phyloP scores from a whole-genome alignment of 2,888 invertebrate genomes.

The Galeopsomyia nigrocyanea region DNA sequence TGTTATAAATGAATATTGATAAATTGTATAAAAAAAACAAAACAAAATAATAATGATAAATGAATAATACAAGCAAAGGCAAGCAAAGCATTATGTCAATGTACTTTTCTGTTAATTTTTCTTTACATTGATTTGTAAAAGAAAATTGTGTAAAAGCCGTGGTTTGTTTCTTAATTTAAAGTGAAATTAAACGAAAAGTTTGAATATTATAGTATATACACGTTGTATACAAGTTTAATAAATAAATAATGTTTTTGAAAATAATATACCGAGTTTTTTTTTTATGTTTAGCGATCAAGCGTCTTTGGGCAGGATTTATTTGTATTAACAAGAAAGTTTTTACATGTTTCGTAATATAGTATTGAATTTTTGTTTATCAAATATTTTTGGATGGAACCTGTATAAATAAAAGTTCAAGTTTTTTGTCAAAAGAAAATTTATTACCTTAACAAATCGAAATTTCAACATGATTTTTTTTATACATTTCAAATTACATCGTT shows the following conservation, averaged over 20 bases:
- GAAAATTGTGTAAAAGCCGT: constrained; percentile 34
- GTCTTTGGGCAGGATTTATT: too few relatives aligned
- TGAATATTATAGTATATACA: constrained; percentile 42
- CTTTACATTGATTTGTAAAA: constrained; percentile 43
- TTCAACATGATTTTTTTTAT: neutral
- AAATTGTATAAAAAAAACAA: constrained; percentile 35
- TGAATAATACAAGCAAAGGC: too few relatives aligned
- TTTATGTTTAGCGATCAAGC: too few relatives aligned
- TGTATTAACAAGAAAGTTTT: too few relatives aligned
- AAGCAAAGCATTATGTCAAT: constrained; percentile 36
- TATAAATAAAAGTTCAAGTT: too few relatives aligned
- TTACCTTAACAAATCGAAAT: constrained; percentile 15
- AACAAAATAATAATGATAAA: constrained; percentile 41
- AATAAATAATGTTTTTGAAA: constrained; percentile 48
- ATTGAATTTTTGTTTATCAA: too few relatives aligned
- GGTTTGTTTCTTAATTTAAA: constrained; percentile 34
- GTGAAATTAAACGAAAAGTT: constrained; percentile 26
- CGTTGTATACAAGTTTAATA: constrained; percentile 48
- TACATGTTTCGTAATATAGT: too few relatives aligned
- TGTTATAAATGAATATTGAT: constrained; percentile 33
- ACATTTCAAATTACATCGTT: too few relatives aligned
- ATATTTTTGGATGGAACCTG: too few relatives aligned
- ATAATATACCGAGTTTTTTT: constrained; percentile 4
- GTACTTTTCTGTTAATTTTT: constrained; percentile 46
- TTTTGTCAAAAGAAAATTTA: neutral